Evolutionary conservation across 2,113 vertebrate species (phyloP), one percentile per base, ranked within the genome.

Genomic region (Chaenogobius annularis): DNA sequence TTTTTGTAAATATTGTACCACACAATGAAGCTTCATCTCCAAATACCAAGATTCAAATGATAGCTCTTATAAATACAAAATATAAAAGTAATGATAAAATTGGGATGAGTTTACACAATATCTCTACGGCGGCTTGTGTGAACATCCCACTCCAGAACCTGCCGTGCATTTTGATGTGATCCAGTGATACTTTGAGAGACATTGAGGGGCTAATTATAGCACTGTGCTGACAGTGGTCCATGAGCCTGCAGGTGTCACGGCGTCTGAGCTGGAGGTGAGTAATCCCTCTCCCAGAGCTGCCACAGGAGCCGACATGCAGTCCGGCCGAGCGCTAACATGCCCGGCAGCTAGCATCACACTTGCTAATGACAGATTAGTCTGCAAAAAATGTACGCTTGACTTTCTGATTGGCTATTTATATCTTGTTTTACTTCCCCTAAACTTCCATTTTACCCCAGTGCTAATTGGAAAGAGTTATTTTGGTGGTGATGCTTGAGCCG

Each of bases 201-300:
- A 82, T 77, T 73, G 37, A 61, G 73, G 73, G 72, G 58, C 68
- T 84, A 81, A 91, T 89, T 86, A 85, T 83, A 72, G 80, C 74
- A 52, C 31, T 17, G 26, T 74, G 72, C 65, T 83, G 82, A 85
- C 79, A 82, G 86, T 58, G 71, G 69, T 73, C 50, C 73, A 79
- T 79, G 79, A 47, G 58, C 78, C 63, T 48, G 44, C 69, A 66
- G 72, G 79, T 85, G 82, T 86, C 77, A 85, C 66, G 72, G 78
- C 74, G 88, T 69, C 71, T 77, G 62, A 73, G 72, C 69, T 81
- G 70, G 73, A 80, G 77, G 73, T 85, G 76, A 77, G 68, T 78
- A 82, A 83, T 87, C 75, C 78, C 40, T 72, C 50, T 75, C 80
- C 67, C 63, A 43, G 56, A 85, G 26, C 79, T 82, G 72, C 72